phyloP scores from a whole-genome alignment of 1,140 invertebrate genomes.

The Rhynchophorus ferrugineus region DNA sequence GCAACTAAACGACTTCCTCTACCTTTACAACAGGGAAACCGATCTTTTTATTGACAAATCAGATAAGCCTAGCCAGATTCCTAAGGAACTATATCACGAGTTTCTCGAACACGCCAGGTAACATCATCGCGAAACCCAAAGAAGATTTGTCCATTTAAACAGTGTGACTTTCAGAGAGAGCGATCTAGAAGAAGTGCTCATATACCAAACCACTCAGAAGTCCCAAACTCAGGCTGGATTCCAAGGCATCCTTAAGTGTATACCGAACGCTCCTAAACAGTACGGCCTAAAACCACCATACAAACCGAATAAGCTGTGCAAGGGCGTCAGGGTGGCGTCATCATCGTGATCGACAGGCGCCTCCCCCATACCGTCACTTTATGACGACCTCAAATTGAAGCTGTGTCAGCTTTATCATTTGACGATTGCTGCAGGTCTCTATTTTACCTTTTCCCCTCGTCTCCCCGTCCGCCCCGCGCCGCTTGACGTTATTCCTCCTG shows the following conservation, averaged over 20 bases:
- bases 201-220: slow-evolving; percentile 34
- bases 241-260: slow-evolving; percentile 34
- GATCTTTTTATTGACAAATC: slow-evolving; percentile 63
- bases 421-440: no score
- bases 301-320: slow-evolving; percentile 18
- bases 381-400: no score
- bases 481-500: no score
- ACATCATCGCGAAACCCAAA: slow-evolving; percentile 7
- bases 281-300: slow-evolving; percentile 21
- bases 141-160: slow-evolving; percentile 5
- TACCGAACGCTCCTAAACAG: slow-evolving; percentile 24
- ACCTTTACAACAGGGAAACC: slow-evolving; percentile 80
- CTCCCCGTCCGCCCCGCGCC: no score
- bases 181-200: slow-evolving; percentile 38
- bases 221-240: slow-evolving; percentile 33
- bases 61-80: slow-evolving; percentile 53
- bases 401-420: no score
- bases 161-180: slow-evolving; percentile 32
- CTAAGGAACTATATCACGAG: slow-evolving; percentile 50
- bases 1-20: slow-evolving; percentile 86
- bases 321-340: slow-evolving; percentile 10
- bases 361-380: no score
- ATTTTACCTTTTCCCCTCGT: no score
- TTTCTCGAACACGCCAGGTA: slow-evolving; percentile 45
- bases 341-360: slow-evolving; percentile 20